These are phyloP conservation scores for Rhinogobius similis DNA, from an alignment of 2,113 vertebrate genomes.

Conservation along the genomic window DNA sequence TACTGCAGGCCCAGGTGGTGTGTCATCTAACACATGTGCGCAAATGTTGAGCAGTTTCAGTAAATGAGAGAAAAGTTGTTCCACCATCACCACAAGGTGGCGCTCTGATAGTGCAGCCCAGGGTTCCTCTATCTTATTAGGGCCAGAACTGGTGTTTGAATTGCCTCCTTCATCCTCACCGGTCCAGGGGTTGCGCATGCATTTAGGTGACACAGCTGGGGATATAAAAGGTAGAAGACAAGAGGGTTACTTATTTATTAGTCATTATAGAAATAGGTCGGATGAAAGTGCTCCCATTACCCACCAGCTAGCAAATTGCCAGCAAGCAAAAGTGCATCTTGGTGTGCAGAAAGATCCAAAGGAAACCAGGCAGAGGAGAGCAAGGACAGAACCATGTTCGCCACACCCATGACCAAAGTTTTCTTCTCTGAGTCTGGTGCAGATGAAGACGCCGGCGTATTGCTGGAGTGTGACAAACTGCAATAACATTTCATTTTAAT, in stretches of 20 bases:
- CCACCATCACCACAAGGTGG: constrained; percentile 85
- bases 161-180: constrained; percentile 85
- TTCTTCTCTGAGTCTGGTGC: constrained; percentile 78
- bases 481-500: constrained; percentile 11
- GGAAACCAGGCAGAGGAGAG: constrained; percentile 96
- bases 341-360: constrained; percentile 93
- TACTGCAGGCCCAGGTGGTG: constrained; percentile 87
- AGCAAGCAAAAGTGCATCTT: constrained; percentile 89
- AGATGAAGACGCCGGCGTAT: constrained; percentile 46
- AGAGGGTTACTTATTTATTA: not conserved
- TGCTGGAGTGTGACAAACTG: constrained; percentile 82
- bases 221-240: constrained; percentile 10
- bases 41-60: constrained; percentile 96
- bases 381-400: constrained; percentile 87
- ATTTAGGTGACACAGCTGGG: constrained; percentile 89
- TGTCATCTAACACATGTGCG: constrained; percentile 93
- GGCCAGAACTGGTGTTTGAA: constrained; percentile 55
- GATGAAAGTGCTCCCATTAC: not conserved
- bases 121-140: constrained; percentile 86
- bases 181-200: constrained; percentile 88
- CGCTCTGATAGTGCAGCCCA: constrained; percentile 91
- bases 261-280: not conserved
- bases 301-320: constrained; percentile 93
- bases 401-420: constrained; percentile 87
- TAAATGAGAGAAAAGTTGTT: constrained; percentile 94